phyloP scores from a whole-genome alignment of 2,888 invertebrate genomes.

The Eupsilia transversa region DNA sequence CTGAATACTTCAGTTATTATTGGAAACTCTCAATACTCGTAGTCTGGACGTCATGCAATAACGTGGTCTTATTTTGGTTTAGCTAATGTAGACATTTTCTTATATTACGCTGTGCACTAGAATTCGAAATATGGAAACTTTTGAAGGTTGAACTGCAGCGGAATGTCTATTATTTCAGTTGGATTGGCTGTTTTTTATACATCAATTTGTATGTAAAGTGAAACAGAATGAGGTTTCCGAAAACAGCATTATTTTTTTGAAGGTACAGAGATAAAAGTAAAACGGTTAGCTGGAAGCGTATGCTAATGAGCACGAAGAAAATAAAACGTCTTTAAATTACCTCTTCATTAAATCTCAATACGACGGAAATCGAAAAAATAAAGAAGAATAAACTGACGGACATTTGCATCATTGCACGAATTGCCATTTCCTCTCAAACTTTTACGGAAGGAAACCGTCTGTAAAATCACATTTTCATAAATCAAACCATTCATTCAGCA shows the following conservation, averaged over 20 bases:
- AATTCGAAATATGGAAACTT: conserved; percentile 48
- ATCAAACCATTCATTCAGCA: conserved; percentile 54
- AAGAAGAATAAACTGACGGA: conserved; percentile 5
- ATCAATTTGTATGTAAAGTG: neutral
- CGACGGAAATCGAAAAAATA: conserved; percentile 2
- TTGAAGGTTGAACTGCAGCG: conserved; percentile 10
- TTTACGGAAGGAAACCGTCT: conserved; percentile 46
- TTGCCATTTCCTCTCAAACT: conserved; percentile 39
- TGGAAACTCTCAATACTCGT: conserved; percentile 76
- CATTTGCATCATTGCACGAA: conserved; percentile 38
- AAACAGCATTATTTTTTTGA: neutral
- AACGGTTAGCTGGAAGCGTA: neutral
- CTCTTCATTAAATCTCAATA: conserved; percentile 3
- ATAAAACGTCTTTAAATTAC: neutral
- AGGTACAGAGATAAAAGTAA: neutral
- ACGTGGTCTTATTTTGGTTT: conserved; percentile 71
- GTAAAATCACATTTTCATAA: conserved; percentile 61
- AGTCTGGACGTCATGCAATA: conserved; percentile 75
- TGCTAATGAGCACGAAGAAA: neutral
- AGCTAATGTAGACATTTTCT: conserved; percentile 65
- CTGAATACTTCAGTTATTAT: conserved; percentile 80
- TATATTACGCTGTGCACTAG: conserved; percentile 48
- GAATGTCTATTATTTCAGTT: conserved; percentile 19
- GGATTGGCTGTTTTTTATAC: conserved; percentile 14
- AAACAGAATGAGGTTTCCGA: neutral